Evolutionary conservation across 1,140 invertebrate genomes (phyloP).

Genomic region (Heliconius himera): DNA sequence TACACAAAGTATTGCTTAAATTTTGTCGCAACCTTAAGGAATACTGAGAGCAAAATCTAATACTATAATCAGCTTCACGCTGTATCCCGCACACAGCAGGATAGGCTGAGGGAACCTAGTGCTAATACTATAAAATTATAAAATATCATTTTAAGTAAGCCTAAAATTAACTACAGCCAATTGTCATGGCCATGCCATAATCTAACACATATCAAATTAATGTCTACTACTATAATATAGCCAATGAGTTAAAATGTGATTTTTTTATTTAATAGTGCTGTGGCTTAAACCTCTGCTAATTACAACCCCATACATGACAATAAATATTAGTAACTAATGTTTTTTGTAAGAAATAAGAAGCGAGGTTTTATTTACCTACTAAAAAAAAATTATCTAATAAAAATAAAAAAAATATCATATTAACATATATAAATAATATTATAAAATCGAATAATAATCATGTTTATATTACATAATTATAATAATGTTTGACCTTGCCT

Average conservation of each 20-base stretch:
- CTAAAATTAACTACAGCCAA: constrained; percentile 22
- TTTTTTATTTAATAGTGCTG: constrained; percentile 3
- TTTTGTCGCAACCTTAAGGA: constrained; percentile 2
- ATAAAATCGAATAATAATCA: no score
- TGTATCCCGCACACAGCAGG: no score
- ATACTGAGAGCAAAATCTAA: constrained; percentile 20
- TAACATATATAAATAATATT: no score
- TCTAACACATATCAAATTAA: constrained; percentile 1
- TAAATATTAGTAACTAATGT: neutral
- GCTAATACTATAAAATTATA: constrained; percentile 15
- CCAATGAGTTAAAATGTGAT: constrained; percentile 12
- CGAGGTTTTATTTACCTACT: neutral
- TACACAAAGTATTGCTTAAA: constrained; percentile 16
- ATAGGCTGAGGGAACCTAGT: no score
- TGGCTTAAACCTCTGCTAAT: constrained; percentile 6
- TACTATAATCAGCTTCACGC: neutral
- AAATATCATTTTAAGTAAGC: constrained; percentile 11
- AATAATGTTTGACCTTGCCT: neutral
- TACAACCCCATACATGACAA: constrained; percentile 3
- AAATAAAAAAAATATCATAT: no score
- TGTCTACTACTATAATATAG: neutral
- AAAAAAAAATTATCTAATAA: no score
- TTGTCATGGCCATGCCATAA: constrained; percentile 35
- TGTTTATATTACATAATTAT: neutral
- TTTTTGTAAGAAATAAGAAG: neutral